Percentiles rank a stretch among this genome's conserved stretches.
Evolutionary conservation across 2,888 invertebrate species (phyloP).

Genomic region (Apodemia duryi): DNA sequence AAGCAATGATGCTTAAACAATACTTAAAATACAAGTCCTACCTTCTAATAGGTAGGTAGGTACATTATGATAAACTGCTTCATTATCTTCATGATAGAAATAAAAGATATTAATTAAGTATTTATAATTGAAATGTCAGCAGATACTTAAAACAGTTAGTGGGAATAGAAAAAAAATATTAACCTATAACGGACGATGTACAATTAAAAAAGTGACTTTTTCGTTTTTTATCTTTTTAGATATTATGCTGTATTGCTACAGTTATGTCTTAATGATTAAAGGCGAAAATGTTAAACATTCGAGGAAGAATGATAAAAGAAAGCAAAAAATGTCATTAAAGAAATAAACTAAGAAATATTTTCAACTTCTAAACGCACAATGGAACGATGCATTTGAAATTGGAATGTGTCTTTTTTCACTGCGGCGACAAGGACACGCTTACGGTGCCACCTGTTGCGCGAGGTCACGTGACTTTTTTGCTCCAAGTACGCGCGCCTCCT

Average conservation of each 20-base stretch:
- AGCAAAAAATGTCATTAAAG: neutral
- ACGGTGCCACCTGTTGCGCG: conserved; percentile 75
- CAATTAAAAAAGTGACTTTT: no score
- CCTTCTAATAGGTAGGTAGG: no score
- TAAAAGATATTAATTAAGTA: neutral
- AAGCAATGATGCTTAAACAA: no score
- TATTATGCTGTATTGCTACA: no score
- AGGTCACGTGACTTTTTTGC: conserved; percentile 79
- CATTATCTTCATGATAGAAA: no score
- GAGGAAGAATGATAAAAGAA: neutral
- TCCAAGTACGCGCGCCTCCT: conserved; percentile 76
- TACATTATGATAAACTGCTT: no score
- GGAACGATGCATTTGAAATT: conserved; percentile 27
- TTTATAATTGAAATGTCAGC: neutral
- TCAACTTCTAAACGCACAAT: conserved; percentile 15
- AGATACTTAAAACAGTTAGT: neutral
- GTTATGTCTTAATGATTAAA: no score
- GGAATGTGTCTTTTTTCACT: conserved; percentile 54
- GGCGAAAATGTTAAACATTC: no score
- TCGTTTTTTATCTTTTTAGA: no score
- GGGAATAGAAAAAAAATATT: neutral
- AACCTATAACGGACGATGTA: neutral
- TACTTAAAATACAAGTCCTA: no score
- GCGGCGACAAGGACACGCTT: conserved; percentile 67
- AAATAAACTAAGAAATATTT: neutral